Evolutionary conservation across 2,113 vertebrate genomes (phyloP), one percentile per base, ranked within the genome.

Genomic region (Forbesichthys papilliferus): DNA sequence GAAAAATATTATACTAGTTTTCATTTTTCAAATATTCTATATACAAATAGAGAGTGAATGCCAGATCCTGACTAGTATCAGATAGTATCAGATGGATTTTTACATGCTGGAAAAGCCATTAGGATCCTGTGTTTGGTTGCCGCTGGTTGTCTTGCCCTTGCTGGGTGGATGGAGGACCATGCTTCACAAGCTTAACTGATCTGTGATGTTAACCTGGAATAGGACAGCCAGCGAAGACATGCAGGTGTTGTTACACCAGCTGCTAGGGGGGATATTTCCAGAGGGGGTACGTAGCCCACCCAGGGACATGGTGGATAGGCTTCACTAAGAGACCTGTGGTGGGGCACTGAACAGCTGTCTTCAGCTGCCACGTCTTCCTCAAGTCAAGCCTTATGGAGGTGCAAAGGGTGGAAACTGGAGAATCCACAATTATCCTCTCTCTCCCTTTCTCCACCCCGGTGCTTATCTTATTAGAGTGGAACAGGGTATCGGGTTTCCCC

Each of bases 381-480:
- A 68, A 80, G 65, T 71, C 66, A 68, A 73, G 73, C 18, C 54
- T 71, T 68, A 64, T 60, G 71, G 73, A 73, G 47, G 74, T 52
- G 72, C 34, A 34, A 16, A 73, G 71, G 78, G 81, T 54, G 72
- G 85, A 80, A 88, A 89, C 80, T 59, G 59, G 81, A 88, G 69
- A 85, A 79, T 63, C 73, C 48, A 75, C 59, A 77, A 78, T 84
- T 74, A 86, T 56, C 69, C 66, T 81, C 83, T 79, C 73, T 82
- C 72, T 13, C 49, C 51, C 48, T 61, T 75, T 59, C 59, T 75
- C 63, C 71, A 75, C 73, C 59, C 83, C 88, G 84, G 83, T 86
- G 88, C 75, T 80, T 79, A 73, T 46, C 56, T 61, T 85, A 89
- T 87, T 86, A 75, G 78, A 80, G 61, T 69, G 64, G 70, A 78